Evolutionary conservation across 1,140 invertebrate species (phyloP), one percentile per base, ranked within the genome.

Genomic region (Chrysopa pallens): DNA sequence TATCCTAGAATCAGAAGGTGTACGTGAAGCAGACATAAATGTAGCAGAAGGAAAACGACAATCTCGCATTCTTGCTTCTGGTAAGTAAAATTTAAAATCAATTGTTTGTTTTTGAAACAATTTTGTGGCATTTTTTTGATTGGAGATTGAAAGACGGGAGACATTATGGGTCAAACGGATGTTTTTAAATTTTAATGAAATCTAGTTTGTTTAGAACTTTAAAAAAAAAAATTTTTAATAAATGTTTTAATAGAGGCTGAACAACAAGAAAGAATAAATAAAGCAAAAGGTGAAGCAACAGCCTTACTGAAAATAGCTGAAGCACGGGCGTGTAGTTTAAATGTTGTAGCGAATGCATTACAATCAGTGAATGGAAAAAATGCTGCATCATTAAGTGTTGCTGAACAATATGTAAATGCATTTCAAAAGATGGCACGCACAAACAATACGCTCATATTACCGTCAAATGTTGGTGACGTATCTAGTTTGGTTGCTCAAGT

Each of bases 1-100:
- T 11, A 89, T 99, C 59, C 69, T 98, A 44, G 93, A 98, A 65
- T 98, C 93, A 0, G 95, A 99, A 70, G 93, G 92, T 60, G 68
- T 81, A 2, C 67, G 92, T 43, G 89, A 92, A 55, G 89, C 93
- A 5, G 89, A 96, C 45, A 95, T 99, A 36, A 99, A 98, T 67
- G 82, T 97, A 29, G 95, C 95, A 0, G 90, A 97, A 62, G 95
- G 94, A 54, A 87, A 93, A 63, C 78, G 94, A 50, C 74, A 79
- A 55, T 72, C 93, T 0, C 76, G 79, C 53, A 96, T 99, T 63
- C 70, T 98, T 33, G 81, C 80, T n/a, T 97, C 91, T 39, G 85
- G 85, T 88, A 64, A 49, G 39, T 46, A 45, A 13, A 36, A 6
- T 29, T n/a, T 15, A 36, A n/a, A n/a, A n/a, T 39, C 31, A 44